These are phyloP conservation scores for Selene dorsalis DNA, from an alignment of 2,797 vertebrate species.

Conservation along the genomic window DNA sequence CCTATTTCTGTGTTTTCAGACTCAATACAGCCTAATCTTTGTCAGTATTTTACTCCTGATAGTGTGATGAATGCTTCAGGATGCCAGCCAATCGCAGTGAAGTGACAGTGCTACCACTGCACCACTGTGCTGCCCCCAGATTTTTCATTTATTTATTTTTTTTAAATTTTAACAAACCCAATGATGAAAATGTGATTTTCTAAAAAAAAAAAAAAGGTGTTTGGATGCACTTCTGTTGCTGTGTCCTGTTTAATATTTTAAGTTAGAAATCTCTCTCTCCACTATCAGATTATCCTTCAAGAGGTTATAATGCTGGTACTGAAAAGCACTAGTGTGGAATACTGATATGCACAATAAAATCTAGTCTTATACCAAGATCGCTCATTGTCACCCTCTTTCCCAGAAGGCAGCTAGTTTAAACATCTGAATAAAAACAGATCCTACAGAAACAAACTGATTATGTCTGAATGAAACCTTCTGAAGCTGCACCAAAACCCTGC, in stretches of 20 bases:
- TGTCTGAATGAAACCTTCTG: not conserved
- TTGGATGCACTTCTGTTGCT: not conserved
- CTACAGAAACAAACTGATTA: not conserved
- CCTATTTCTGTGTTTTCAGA: not conserved
- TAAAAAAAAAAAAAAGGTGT: not conserved
- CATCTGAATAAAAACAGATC: not conserved
- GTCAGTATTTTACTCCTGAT: not conserved
- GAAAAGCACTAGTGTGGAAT: not conserved
- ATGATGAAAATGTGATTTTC: not conserved
- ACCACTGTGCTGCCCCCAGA: not conserved
- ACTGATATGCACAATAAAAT: conserved; percentile 12
- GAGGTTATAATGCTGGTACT: too few relatives aligned
- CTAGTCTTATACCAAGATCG: not conserved
- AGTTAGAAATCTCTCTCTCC: not conserved
- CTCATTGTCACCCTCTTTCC: not conserved
- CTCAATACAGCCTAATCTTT: not conserved
- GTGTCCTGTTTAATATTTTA: not conserved
- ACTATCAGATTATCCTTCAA: not conserved
- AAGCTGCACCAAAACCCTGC: not conserved
- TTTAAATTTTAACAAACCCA: not conserved
- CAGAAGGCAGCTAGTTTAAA: not conserved
- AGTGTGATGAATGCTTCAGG: not conserved
- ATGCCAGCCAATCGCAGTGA: too few relatives aligned
- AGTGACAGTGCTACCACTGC: too few relatives aligned
- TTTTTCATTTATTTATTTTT: too few relatives aligned